Evolutionary conservation across 2,113 vertebrate genomes (phyloP).

Genomic region (Lepus americanus): DNA sequence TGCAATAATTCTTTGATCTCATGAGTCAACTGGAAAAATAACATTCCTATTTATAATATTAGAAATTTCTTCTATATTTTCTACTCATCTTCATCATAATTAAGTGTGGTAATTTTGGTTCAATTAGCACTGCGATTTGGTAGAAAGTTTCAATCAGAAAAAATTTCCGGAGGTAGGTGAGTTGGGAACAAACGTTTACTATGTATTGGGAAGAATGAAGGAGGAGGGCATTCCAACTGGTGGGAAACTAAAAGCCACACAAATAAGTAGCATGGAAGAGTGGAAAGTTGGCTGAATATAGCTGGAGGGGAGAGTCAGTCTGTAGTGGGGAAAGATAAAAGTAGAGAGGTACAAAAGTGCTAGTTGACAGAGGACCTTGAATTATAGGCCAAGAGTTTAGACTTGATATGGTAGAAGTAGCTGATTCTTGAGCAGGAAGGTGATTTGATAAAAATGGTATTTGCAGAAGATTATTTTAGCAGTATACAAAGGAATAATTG

Average conservation of each 20-base stretch:
- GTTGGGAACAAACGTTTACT: slow-evolving; percentile 31
- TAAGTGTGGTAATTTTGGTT: background rate
- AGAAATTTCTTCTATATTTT: background rate
- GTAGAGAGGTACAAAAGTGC: slow-evolving; percentile 80
- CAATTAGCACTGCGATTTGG: background rate
- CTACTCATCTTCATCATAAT: background rate
- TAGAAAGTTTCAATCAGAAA: slow-evolving; percentile 46
- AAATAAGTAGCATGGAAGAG: slow-evolving; percentile 39
- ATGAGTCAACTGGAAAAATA: background rate
- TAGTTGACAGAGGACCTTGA: slow-evolving; percentile 83
- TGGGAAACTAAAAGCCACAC: slow-evolving; percentile 26
- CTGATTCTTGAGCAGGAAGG: slow-evolving; percentile 81
- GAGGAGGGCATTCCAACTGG: background rate
- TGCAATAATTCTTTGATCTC: background rate
- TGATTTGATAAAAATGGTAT: slow-evolving; percentile 82
- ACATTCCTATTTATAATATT: background rate
- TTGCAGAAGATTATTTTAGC: slow-evolving; percentile 71
- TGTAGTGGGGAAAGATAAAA: slow-evolving; percentile 79
- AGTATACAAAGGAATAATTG: slow-evolving; percentile 78
- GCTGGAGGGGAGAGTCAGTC: slow-evolving; percentile 63
- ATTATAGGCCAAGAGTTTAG: slow-evolving; percentile 82
- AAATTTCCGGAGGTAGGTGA: slow-evolving; percentile 21
- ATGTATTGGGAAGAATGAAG: background rate
- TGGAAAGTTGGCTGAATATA: slow-evolving; percentile 80
- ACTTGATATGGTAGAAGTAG: slow-evolving; percentile 78